Evolutionary conservation across 2,797 vertebrate species (phyloP).

Genomic region (Falco cherrug): DNA sequence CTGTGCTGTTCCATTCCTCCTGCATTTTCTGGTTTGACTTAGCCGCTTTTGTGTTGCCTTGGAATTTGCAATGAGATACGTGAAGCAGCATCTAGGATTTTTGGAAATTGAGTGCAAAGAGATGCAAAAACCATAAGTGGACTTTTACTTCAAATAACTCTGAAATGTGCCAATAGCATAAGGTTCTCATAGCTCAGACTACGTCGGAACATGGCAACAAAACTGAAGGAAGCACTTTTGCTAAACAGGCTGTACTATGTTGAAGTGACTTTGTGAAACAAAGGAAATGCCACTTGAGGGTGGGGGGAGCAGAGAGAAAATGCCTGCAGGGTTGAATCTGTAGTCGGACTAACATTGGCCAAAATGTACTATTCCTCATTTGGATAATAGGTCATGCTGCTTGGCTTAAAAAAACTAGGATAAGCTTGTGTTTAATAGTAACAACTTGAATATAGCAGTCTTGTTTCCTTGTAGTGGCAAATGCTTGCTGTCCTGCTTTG

Average conservation of each 20-base stretch:
- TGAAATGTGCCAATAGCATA: background rate
- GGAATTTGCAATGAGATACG: background rate
- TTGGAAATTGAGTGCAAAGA: background rate
- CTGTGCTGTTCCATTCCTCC: background rate
- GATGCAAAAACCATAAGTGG: background rate
- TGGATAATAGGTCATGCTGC: background rate
- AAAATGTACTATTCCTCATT: background rate
- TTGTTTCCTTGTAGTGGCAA: slow-evolving; percentile 12
- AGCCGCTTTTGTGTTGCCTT: background rate
- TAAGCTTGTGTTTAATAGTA: background rate
- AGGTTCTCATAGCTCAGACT: background rate
- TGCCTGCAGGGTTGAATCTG: background rate
- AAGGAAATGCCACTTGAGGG: background rate
- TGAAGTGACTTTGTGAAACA: background rate
- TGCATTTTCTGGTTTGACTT: background rate
- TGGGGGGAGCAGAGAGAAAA: background rate
- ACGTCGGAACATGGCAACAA: background rate
- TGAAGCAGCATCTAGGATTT: background rate
- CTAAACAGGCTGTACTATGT: background rate
- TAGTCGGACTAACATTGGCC: background rate
- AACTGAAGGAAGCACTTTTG: background rate
- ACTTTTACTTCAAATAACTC: background rate
- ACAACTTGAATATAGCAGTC: background rate
- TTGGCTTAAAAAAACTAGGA: background rate
- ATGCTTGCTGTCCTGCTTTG: background rate